Evolutionary conservation across 2,797 vertebrate species (phyloP), one percentile per base, ranked within the genome.

Genomic region (Diglossa cyanea): DNA sequence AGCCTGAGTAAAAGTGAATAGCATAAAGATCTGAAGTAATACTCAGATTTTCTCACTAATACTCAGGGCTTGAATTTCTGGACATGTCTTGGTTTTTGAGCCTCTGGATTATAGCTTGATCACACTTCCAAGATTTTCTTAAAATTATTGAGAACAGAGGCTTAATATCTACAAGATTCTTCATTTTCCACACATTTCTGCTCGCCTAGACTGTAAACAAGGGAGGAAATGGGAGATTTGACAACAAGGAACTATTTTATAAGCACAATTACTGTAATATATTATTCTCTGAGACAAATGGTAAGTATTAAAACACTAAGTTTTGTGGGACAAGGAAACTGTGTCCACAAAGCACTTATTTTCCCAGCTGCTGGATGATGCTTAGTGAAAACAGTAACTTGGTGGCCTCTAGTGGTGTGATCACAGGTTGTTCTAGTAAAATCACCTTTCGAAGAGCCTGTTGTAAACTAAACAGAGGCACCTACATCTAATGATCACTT

Each of bases 371-470:
- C 45, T 50, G 24, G 48, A 15, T 47, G 25, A 44, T 76, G 53
- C 40, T 53, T 12, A 48, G 48, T 62, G 62, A 73, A 91, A 87
- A 26, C 28, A 78, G 73, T 42, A 72, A 75, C 68, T 45, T 94
- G 83, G 73, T 93, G 96, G 42, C 96, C 96, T 96, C 96, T 96
- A 95, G 94, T 92, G 97, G 93, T 0, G 1, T 45, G 21, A 84
- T 90, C 37, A 20, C 4, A 6, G 2, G 17, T 40, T 84, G 37
- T 47, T 40, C 40, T 39, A 9, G 40, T 66, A 13, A 90, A 88
- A 83, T 51, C 37, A n/a, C 39, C 48, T 78, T 47, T 37, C 57
- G 17, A 48, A 44, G 51, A 51, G 35, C 21, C 18, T 65, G 0
- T 30, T 77, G 11, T 35, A 23, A 81, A 37, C 24, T 26, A 35